Conservation (phyloP, 1,140 invertebrate species). For the Pentalonia nigronervosa region DNA sequence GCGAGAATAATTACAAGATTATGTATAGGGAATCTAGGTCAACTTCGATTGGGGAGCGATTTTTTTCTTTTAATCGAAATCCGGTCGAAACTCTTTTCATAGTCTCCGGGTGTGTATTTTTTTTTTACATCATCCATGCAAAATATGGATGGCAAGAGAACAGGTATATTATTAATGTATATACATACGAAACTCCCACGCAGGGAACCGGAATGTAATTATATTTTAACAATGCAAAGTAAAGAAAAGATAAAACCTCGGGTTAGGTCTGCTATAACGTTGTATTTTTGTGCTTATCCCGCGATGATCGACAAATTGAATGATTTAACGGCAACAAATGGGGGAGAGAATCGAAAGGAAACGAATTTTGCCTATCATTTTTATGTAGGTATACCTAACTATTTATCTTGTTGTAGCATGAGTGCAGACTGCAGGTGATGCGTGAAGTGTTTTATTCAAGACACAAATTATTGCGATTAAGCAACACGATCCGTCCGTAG, state of each 20-base stretch:
- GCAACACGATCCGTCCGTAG: neutral
- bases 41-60: constrained; percentile 32
- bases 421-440: neutral
- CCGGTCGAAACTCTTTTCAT: constrained; percentile 43
- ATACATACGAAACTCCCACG: constrained; percentile 32
- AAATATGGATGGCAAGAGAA: neutral
- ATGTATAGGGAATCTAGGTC: constrained; percentile 41
- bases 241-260: constrained; percentile 12
- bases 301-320: constrained; percentile 43
- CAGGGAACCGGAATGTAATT: constrained; percentile 40
- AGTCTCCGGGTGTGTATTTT: neutral
- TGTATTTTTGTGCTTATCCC: neutral
- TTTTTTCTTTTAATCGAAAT: constrained; percentile 33
- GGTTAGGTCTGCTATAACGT: neutral
- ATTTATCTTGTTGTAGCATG: neutral
- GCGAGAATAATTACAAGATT: constrained; percentile 49
- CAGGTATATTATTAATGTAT: neutral
- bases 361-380: constrained; percentile 22
- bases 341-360: constrained; percentile 4
- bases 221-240: constrained; percentile 1
- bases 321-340: constrained; percentile 4
- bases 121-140: neutral
- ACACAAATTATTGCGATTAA: neutral
- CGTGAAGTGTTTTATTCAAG: neutral
- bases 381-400: neutral